Evolutionary conservation across 2,113 vertebrate species (phyloP), one percentile per base, ranked within the genome.

Genomic region (Triplophysa tibetana): DNA sequence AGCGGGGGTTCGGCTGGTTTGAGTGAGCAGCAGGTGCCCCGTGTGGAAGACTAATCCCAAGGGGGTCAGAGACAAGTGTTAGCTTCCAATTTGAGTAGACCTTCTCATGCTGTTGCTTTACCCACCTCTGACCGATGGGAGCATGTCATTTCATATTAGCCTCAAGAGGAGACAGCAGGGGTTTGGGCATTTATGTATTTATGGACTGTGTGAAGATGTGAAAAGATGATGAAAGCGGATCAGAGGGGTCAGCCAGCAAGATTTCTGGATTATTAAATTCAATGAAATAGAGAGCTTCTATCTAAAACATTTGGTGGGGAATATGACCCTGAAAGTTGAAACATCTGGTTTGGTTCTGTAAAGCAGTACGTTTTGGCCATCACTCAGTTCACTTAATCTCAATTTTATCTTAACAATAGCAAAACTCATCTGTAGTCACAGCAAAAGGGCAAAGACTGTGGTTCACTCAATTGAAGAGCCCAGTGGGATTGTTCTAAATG

Each of bases 131-230:
- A 82, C 24, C 70, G 79, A 81, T 74, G 65, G 41, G 45, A 77
- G 38, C 79, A 43, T 60, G 72, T 79, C 85, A 79, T 72, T 68
- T 69, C 70, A 66, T 21, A 80, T 85, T 75, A 86, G 52, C 56
- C 48, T 48, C 72, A 60, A 60, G 45, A 62, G 50, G 41, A 11
- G 70, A 78, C 80, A 73, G 24, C 77, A 75, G 54, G 33, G 64
- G 41, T 50, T 60, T 29, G 19, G 63, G 16, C 60, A 19, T 9
- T 45, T 48, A 43, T 68, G 8, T 82, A 78, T 82, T 79, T 79
- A 70, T 58, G 75, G 69, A 79, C 60, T 23, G 66, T 62, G 76
- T 75, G 69, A 78, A 68, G 63, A 65, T 52, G 24, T 48, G 21
- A 64, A 54, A 74, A 68, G 60, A 69, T 16, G 29, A 52, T n/a